Conservation (phyloP, 2,797 vertebrate genomes). For the Sylvilagus floridanus region DNA sequence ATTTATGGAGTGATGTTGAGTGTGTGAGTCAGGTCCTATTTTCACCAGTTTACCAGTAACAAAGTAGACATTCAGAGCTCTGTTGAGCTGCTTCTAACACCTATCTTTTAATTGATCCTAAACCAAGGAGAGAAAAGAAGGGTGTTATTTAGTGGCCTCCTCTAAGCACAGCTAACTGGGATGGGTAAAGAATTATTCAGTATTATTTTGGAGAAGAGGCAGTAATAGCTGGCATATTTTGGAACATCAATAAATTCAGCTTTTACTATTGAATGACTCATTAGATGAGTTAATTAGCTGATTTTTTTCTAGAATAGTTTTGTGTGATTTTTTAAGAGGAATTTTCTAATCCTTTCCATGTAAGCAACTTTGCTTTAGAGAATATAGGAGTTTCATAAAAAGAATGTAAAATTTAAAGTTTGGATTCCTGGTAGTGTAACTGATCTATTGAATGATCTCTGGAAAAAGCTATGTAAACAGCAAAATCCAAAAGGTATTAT, state of each 20-base stretch:
- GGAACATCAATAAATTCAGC: constrained; percentile 22
- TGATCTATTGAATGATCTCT: neutral
- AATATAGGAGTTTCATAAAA: neutral
- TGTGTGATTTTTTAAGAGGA: constrained; percentile 14
- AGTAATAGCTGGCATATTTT: constrained; percentile 29
- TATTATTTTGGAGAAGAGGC: constrained; percentile 15
- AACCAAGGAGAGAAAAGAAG: neutral
- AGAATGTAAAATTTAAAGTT: constrained; percentile 12
- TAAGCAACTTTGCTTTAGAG: constrained; percentile 30
- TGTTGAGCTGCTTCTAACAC: neutral
- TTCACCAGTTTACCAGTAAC: neutral
- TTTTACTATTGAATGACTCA: constrained; percentile 58
- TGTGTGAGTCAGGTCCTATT: neutral
- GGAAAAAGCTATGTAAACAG: neutral
- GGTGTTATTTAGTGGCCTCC: neutral
- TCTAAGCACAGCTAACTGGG: neutral
- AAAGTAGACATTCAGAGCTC: neutral
- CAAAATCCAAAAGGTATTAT: neutral
- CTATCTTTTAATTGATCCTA: neutral
- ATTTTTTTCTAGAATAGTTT: constrained; percentile 11
- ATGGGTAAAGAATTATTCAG: neutral
- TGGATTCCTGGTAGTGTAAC: neutral
- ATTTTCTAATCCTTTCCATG: constrained; percentile 34
- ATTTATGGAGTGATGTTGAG: neutral
- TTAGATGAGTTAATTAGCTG: constrained; percentile 36